Evolutionary conservation across 2,113 vertebrate species (phyloP), one percentile per base, ranked within the genome.

Genomic region (Arenaria interpres): DNA sequence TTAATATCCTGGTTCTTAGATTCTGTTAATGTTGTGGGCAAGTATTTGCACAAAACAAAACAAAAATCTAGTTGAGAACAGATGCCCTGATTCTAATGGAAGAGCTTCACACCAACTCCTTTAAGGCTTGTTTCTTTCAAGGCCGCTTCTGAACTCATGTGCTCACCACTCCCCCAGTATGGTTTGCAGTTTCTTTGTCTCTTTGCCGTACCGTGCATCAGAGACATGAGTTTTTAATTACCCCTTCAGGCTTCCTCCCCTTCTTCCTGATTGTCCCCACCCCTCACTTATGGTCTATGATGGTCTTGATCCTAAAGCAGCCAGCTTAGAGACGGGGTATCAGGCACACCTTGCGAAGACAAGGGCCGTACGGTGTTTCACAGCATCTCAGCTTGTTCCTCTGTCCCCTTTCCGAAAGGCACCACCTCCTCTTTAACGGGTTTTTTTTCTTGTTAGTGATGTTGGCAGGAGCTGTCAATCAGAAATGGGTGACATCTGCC

Each of bases 31-130:
- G 78, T 63, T 87, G 62, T 48, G 76, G 37, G 32, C 46, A 79
- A 85, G 71, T 57, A 57, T 82, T 87, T 76, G 53, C 75, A 87
- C 81, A 79, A 85, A 95, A 76, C 62, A 77, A 77, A 77, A 46
- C 54, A 76, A 75, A 90, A 90, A 27, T 75, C 43, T 78, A 72
- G 73, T 75, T 93, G 76, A 80, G 80, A 92, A 75, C 64, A 87
- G 80, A 82, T 78, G 56, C 27, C 60, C 30, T 60, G 59, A 77
- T 84, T 72, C 80, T 81, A 51, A 59, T 56, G 73, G 87, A 81
- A 69, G 57, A 87, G 86, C 62, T 92, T 92, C 57, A 88, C 73
- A 81, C 46, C 41, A 71, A 2, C 60, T 84, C 25, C 68, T 86
- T 81, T 32, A 78, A 78, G 71, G 37, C 39, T 27, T 2, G 0